Base-by-base conservation (phyloP, 2,113 vertebrate genomes). In the Onychorhynchus coronatus region DNA sequence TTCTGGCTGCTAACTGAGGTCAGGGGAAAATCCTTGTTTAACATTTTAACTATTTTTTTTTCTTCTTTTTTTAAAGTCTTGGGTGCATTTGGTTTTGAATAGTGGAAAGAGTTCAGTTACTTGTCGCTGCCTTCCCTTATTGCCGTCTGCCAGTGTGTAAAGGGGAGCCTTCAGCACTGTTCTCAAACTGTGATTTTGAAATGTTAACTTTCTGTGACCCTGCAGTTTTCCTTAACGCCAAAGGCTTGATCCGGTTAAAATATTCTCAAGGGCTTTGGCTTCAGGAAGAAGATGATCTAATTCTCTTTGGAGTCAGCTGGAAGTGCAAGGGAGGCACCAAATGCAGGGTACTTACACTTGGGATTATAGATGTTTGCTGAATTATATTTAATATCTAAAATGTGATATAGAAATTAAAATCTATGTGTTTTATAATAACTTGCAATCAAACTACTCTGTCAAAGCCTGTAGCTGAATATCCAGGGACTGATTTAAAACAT, bases 141-240 rank as follows among this genome's bases (percentile, higher is more conserved):
- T 85, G 10, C 78, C 72, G 30, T 85, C 71, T 89, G 73, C 58
- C 79, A 50, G 63, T 23, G 12, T 56, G 7, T 37, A 78, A 59
- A 90, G 84, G 78, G 77, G 66, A 94, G 88, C 37, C 47, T 94
- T 91, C 67, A 85, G 77, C 84, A 44, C 63, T 70, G 44, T 53
- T 94, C 91, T 89, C 63, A 96, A 39, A 92, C 56, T 73, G 35
- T 7, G 21, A 41, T 59, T 85, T 88, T 85, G 88, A 91, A 85
- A 92, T 61, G 59, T 88, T 91, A 84, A 89, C 91, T 95, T 83
- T 46, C 46, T 71, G 58, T 92, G 85, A 89, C 89, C 88, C 59
- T 81, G 41, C 58, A 28, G 67, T 94, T 85, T 58, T 58, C 83
- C 77, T 31, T 50, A 74, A 70, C 5, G 3, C 83, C 42, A 10